These are phyloP conservation scores for Saccopteryx bilineata DNA, from an alignment of 2,113 vertebrate species.

Conservation along the genomic window DNA sequence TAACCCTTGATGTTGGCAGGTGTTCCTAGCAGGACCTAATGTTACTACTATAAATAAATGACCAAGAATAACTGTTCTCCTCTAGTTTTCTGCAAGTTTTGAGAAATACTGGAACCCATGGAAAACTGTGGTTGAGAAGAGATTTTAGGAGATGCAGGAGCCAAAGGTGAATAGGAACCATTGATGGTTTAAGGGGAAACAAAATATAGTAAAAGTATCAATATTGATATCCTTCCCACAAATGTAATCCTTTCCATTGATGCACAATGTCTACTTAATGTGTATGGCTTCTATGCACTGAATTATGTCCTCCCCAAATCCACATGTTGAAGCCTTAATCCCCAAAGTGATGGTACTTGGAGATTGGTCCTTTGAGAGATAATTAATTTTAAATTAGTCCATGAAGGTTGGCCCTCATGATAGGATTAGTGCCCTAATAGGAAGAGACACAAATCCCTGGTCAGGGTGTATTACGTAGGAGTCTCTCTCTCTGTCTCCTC, in stretches of 20 bases:
- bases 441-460: neutral
- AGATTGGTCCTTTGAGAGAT: neutral
- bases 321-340: neutral
- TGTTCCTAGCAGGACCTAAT: neutral
- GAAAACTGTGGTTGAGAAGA: neutral
- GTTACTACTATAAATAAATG: neutral
- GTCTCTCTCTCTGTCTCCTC: no score
- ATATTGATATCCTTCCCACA: neutral
- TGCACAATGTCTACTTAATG: neutral
- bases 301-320: neutral
- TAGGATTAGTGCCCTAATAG: neutral
- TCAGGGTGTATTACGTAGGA: no score
- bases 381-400: neutral
- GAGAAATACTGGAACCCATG: neutral
- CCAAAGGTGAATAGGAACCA: neutral
- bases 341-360: neutral
- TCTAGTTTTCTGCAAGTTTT: constrained; percentile 20
- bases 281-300: neutral
- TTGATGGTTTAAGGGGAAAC: neutral
- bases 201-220: neutral
- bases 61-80: neutral
- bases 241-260: neutral
- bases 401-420: neutral
- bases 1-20: neutral
- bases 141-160: neutral